A percentile compares a stretch with the other conserved stretches of the same genome.
phyloP scores from a whole-genome alignment of 2,113 vertebrate genomes.

The Oenanthe oenanthe region DNA sequence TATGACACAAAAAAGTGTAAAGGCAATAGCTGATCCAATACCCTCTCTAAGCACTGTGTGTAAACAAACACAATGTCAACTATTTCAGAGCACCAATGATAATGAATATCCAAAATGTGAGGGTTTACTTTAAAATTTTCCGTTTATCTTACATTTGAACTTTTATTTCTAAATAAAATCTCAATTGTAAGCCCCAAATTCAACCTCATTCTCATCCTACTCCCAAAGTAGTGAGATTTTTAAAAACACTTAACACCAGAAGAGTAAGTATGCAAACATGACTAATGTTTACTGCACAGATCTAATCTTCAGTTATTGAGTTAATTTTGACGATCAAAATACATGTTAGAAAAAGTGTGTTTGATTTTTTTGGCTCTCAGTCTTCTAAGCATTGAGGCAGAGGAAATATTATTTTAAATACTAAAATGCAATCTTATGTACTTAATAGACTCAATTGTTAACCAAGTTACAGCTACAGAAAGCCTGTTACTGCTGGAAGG shows the following conservation, averaged over 20 bases:
- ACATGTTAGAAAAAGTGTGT: neutral
- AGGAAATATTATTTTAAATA: neutral
- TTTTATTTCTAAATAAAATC: neutral
- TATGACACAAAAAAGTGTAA: neutral
- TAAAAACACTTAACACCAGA: neutral
- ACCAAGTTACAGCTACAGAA: neutral
- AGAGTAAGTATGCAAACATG: neutral
- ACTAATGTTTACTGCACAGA: neutral
- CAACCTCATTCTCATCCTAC: neutral
- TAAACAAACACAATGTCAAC: neutral
- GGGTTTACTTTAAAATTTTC: neutral
- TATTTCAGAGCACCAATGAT: neutral
- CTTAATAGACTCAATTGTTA: neutral
- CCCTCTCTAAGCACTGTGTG: neutral
- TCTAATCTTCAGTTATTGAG: neutral
- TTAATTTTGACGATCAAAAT: neutral
- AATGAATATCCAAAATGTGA: neutral
- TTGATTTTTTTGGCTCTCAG: neutral
- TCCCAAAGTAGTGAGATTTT: neutral
- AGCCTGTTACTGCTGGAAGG: neutral
- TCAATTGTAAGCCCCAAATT: neutral
- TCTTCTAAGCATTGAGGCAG: neutral
- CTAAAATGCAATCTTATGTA: neutral
- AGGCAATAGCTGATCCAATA: neutral
- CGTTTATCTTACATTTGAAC: neutral